Conservation (phyloP, 2,113 vertebrate species). For the Saguinus imperator region DNA sequence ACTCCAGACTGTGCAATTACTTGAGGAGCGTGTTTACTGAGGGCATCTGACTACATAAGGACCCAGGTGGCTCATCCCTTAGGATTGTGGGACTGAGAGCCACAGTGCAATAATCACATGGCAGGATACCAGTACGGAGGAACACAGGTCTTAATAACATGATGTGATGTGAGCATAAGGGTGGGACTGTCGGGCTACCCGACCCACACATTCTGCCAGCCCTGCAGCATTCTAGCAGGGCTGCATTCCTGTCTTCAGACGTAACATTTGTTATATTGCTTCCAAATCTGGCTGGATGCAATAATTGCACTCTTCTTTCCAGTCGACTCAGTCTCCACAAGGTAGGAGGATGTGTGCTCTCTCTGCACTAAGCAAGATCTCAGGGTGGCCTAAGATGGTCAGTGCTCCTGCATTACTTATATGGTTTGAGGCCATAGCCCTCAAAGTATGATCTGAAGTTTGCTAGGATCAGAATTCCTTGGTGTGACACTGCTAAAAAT, state of each 20-base stretch:
- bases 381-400: neutral
- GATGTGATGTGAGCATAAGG: neutral
- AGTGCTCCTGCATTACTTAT: neutral
- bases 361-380: neutral
- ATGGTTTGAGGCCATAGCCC: neutral
- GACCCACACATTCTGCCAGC: neutral
- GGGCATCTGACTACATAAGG: neutral
- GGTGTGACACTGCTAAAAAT: neutral
- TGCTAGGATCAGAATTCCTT: neutral
- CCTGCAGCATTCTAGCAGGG: neutral
- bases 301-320: neutral
- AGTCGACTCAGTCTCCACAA: neutral
- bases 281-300: constrained; percentile 1
- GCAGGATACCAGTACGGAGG: neutral
- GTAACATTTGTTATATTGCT: neutral
- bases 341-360: neutral
- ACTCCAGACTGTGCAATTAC: neutral
- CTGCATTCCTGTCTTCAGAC: constrained; percentile 48
- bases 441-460: neutral
- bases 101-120: neutral
- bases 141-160: neutral
- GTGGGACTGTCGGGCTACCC: neutral
- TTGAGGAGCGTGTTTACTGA: neutral
- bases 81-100: neutral
- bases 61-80: neutral